Conservation (phyloP, 2,113 vertebrate species). For the Melanotaenia duboulayi region DNA sequence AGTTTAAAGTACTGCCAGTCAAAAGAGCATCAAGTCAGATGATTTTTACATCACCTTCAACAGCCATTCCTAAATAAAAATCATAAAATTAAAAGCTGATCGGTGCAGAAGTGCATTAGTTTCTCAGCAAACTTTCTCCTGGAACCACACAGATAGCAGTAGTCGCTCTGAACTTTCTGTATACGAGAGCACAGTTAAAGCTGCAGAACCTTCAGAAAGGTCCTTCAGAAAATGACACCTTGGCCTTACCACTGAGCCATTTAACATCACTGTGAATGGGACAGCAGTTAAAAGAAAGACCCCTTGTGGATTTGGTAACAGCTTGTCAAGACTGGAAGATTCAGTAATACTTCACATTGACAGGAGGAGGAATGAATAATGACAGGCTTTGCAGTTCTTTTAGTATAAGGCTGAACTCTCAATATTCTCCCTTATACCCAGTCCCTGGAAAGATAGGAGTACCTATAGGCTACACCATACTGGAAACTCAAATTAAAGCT, state of each 20-base stretch:
- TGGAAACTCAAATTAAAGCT: slow-evolving; percentile 47
- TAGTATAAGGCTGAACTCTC: slow-evolving; percentile 64
- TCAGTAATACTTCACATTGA: slow-evolving; percentile 77
- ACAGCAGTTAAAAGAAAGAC: slow-evolving; percentile 65
- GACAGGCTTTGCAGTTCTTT: slow-evolving; percentile 54
- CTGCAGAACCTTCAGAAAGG: slow-evolving; percentile 65
- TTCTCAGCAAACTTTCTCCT: slow-evolving; percentile 19
- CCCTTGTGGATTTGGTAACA: slow-evolving; percentile 68
- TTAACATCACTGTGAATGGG: slow-evolving; percentile 69
- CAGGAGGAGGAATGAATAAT: slow-evolving; percentile 77
- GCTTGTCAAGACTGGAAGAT: slow-evolving; percentile 62
- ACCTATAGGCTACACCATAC: slow-evolving; percentile 9
- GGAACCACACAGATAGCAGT: slow-evolving; percentile 10
- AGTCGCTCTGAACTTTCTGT: slow-evolving; percentile 36
- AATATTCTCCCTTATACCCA: slow-evolving; percentile 29
- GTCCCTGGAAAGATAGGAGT: slow-evolving; percentile 22
- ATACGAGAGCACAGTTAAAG: slow-evolving; percentile 59
- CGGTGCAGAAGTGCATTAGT: not conserved
- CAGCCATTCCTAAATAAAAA: not conserved
- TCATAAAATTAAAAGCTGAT: no score
- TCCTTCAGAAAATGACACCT: slow-evolving; percentile 71
- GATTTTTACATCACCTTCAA: slow-evolving; percentile 22
- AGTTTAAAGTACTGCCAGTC: slow-evolving; percentile 15
- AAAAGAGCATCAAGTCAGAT: slow-evolving; percentile 10
- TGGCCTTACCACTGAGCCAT: slow-evolving; percentile 76